phyloP scores from a whole-genome alignment of 2,797 vertebrate genomes.

The Luscinia megarhynchos region DNA sequence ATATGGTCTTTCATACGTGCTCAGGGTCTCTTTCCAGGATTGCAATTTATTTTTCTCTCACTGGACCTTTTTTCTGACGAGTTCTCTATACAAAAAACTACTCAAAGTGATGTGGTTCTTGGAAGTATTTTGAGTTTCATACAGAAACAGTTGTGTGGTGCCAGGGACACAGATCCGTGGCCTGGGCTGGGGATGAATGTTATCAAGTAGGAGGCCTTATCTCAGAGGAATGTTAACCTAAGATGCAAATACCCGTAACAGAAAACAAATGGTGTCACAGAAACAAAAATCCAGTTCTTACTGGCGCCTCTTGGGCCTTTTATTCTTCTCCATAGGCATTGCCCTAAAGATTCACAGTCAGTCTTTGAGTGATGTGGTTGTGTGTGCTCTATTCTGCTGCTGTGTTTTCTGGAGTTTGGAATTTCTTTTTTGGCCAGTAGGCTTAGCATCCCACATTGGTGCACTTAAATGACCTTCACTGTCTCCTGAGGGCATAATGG shows the following conservation, averaged over 20 bases:
- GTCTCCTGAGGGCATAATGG: conserved; percentile 21
- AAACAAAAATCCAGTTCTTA: conserved; percentile 48
- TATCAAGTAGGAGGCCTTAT: conserved; percentile 46
- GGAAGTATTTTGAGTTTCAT: conserved; percentile 19
- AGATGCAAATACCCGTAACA: conserved; percentile 7
- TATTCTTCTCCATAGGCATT: conserved; percentile 36
- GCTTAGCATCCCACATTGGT: conserved; percentile 14
- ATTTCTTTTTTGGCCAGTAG: conserved; percentile 27
- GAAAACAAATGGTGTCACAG: conserved; percentile 58
- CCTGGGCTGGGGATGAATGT: conserved; percentile 39
- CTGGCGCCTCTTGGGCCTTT: conserved; percentile 6
- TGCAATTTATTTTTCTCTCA: background rate
- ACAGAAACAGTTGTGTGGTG: conserved; percentile 9
- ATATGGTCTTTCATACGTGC: conserved; percentile 33
- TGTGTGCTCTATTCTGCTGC: background rate
- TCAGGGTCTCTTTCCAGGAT: conserved; percentile 11
- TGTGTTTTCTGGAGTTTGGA: background rate
- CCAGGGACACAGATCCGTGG: background rate
- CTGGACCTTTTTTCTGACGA: conserved; percentile 12
- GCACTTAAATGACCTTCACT: conserved; percentile 48
- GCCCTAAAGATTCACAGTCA: background rate
- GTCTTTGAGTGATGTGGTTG: conserved; percentile 53
- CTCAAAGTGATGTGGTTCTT: conserved; percentile 4
- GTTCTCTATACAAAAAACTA: background rate
- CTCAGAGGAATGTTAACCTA: conserved; percentile 33